These are phyloP conservation scores for Drosophila neoperkinsi DNA, from an alignment of 2,888 invertebrate genomes.

Conservation along the genomic window DNA sequence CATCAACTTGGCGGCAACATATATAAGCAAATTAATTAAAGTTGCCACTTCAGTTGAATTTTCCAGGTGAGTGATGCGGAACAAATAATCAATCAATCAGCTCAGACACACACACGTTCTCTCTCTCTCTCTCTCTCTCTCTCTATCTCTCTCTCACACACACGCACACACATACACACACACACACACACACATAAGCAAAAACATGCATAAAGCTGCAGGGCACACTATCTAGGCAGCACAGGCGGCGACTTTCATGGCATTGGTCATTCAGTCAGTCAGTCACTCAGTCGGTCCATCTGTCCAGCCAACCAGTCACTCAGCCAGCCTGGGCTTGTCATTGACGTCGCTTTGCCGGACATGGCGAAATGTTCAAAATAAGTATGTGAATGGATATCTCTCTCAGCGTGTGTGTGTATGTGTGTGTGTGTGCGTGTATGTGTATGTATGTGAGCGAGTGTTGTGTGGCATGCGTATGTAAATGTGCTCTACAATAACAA, in stretches of 20 bases:
- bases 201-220: constrained; percentile 61
- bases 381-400: constrained; percentile 54
- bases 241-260: constrained; percentile 64
- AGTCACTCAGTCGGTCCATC: constrained; percentile 17
- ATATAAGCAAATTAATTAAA: constrained; percentile 82
- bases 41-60: constrained; percentile 84
- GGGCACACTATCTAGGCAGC: constrained; percentile 70
- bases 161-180: constrained; percentile 20
- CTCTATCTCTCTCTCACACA: constrained; percentile 40
- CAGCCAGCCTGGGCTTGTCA: constrained; percentile 71
- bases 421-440: constrained; percentile 20
- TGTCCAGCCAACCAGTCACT: constrained; percentile 49
- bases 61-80: constrained; percentile 85
- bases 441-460: constrained; percentile 14
- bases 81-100: constrained; percentile 85
- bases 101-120: constrained; percentile 53
- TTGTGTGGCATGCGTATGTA: constrained; percentile 46
- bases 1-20: constrained; percentile 49
- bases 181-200: background rate
- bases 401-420: constrained; percentile 15
- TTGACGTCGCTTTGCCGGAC: constrained; percentile 70
- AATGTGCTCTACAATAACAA: constrained; percentile 55
- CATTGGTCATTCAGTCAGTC: constrained; percentile 53
- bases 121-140: constrained; percentile 7
- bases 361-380: constrained; percentile 77